Evolutionary conservation across 37 sponge, comb jelly and placozoan species (phyloP).

Genomic region (Spongia lamella): DNA sequence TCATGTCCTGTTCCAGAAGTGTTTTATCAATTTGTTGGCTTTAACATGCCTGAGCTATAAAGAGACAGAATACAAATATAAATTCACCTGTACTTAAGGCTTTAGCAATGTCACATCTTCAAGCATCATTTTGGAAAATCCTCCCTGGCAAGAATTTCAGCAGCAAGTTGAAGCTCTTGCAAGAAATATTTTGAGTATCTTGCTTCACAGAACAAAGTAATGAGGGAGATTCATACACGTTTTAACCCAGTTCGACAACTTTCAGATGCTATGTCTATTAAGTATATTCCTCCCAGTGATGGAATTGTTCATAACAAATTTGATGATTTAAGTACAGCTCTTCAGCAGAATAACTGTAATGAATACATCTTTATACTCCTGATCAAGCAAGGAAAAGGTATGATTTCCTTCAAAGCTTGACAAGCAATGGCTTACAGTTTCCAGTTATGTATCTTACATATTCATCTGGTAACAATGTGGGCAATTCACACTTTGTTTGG

Average conservation of each 20-base stretch:
- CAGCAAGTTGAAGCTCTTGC: constrained; percentile 3
- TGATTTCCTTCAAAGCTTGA: constrained; percentile 2
- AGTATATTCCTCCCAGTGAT: background rate
- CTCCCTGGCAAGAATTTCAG: constrained; percentile 2
- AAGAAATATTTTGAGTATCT: constrained; percentile 33
- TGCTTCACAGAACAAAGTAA: constrained; percentile 14
- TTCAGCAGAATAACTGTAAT: background rate
- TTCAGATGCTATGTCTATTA: background rate
- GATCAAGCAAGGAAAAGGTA: constrained; percentile 4
- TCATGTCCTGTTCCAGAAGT: constrained; percentile 26
- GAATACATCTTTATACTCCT: constrained; percentile 19
- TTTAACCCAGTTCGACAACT: constrained; percentile 8
- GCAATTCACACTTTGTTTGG: constrained; percentile 46
- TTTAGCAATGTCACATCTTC: constrained; percentile 12
- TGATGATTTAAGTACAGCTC: background rate
- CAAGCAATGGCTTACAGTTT: background rate
- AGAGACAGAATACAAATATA: constrained; percentile 3
- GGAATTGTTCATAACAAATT: background rate
- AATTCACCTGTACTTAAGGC: background rate
- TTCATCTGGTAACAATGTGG: constrained; percentile 12
- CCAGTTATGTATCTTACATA: constrained; percentile 4
- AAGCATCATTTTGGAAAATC: constrained; percentile 16
- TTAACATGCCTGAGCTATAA: constrained; percentile 28
- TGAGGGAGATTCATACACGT: constrained; percentile 8
- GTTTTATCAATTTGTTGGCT: constrained; percentile 21